Evolutionary conservation across 2,797 vertebrate species (phyloP).

Genomic region (Oryzias dopingdopingensis): DNA sequence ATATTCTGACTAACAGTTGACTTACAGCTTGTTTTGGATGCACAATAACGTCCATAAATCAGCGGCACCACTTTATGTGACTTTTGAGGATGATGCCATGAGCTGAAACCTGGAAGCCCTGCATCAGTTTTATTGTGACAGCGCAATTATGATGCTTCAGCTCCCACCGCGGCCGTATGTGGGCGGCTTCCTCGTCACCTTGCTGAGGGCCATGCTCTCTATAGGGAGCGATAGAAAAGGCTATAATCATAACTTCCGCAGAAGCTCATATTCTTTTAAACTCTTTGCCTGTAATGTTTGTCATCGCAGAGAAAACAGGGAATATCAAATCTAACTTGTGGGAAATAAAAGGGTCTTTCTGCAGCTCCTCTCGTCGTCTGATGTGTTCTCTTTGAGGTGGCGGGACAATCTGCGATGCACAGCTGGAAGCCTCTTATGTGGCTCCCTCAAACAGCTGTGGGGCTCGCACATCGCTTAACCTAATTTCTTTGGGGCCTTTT

Average conservation of each 20-base stretch:
- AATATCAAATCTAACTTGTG: conserved; percentile 51
- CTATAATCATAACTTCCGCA: conserved; percentile 69
- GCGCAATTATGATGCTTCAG: conserved; percentile 68
- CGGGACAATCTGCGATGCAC: conserved; percentile 42
- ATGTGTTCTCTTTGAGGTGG: conserved; percentile 68
- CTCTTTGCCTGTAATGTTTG: conserved; percentile 62
- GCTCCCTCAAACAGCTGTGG: conserved; percentile 57
- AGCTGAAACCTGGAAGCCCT: conserved; percentile 57
- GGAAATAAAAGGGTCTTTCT: conserved; percentile 46
- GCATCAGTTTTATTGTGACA: conserved; percentile 75
- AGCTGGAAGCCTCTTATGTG: conserved; percentile 52
- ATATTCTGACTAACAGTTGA: conserved; percentile 8
- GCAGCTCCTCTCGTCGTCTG: conserved; percentile 29
- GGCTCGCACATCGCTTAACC: conserved; percentile 61
- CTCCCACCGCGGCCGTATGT: conserved; percentile 43
- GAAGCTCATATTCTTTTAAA: conserved; percentile 71
- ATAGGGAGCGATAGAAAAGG: conserved; percentile 62
- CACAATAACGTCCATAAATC: conserved; percentile 12
- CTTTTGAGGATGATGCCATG: conserved; percentile 36
- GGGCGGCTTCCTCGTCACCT: conserved; percentile 62
- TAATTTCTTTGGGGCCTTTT: conserved; percentile 51
- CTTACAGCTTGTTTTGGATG: not conserved
- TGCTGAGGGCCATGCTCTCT: conserved; percentile 64
- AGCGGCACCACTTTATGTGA: conserved; percentile 37
- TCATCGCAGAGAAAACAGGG: conserved; percentile 58